Evolutionary conservation across 1,140 invertebrate genomes (phyloP), one percentile per base, ranked within the genome.

Genomic region (Drosophila ohnishii): DNA sequence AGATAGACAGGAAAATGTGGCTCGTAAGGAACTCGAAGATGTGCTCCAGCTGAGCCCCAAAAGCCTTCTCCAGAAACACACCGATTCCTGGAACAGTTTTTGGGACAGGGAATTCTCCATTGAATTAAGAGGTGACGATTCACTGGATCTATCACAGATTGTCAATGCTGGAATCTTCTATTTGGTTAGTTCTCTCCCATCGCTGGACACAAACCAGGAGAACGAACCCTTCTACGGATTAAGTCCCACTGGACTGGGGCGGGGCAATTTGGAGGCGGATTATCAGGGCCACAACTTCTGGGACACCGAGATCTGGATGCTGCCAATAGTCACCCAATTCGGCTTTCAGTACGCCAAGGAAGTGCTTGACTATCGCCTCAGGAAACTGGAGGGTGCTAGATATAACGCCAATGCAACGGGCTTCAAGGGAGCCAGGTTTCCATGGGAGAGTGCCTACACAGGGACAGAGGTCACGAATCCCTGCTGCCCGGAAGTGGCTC

Each of bases 381-480:
- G 58, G 1, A 80, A 79, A 16, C 34, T 91, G 2, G 48, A 75
- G 5, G 75, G 66, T n/a, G 91, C 91, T 5, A 63, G 50, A 37
- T 85, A 80, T 22, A 83, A 92, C 73, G 90, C 91, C 0, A 64
- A 78, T n/a, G 14, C 11, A 2, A 81, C 72, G 5, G 88, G 88
- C 0, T 90, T 78, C n/a, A 67, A 70, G 35, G 91, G 91, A 14
- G 85, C 90, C 19, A 71, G 90, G 76, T 92, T 80, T 67, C 94
- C 94, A 7, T 94, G 93, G 94, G 93, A 94, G 78, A 94, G 93
- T 69, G 94, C 93, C 9, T 94, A 91, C 71, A 94, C 93, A 0
- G 94, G 94, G 1, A 78, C 80, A 0, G 94, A 94, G 75, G 93
- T 93, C 28, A 94, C 93, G 1, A 93, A 93, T 78, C 93, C 93